Evolutionary conservation across 2,797 vertebrate genomes (phyloP), one percentile per base, ranked within the genome.

Genomic region (Molossus molossus): DNA sequence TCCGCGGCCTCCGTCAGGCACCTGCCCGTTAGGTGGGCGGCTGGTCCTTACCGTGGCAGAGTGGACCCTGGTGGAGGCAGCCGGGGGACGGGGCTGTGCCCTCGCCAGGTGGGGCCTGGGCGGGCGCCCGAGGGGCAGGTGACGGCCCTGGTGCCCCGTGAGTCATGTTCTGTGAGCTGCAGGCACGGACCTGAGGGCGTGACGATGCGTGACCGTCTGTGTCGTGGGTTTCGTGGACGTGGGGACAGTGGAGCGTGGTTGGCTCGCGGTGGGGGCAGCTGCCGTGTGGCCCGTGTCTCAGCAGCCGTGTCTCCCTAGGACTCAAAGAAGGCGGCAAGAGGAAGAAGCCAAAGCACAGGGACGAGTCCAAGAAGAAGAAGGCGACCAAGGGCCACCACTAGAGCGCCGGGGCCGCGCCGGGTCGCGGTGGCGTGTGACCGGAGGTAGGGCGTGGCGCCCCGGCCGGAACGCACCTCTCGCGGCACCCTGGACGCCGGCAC

Each of bases 281-380:
- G 92, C 96, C 76, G 82, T 96, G 50, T 95, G 97, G 97, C 97
- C 94, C 94, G 97, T 98, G 98, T 98, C 98, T 99, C 95, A 99
- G 97, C 75, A 97, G 98, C 98, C 97, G 13, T 98, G 97, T 98
- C 96, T 99, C 96, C 98, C 87, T 95, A 99, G 99, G 99, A 97
- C 96, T 99, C 98, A 99, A 98, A 95, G 99, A 99, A 98, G 98
- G 98, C 96, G 98, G 98, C 98, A 99, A 99, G 98, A 99, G 99
- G 98, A 99, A 99, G 99, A 99, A 99, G 97, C 98, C 98, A 97
- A 99, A 99, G 98, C 98, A 99, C 95, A 99, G 98, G 96, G 99
- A 99, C 82, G 99, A 99, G 55, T 98, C 98, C 98, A 99, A 99
- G 99, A 99, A 99, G 99, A 99, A 99, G 98, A 98, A 99, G 97